Evolutionary conservation across 2,888 invertebrate genomes (phyloP), one percentile per base, ranked within the genome.

Genomic region (Brachyptera risi): DNA sequence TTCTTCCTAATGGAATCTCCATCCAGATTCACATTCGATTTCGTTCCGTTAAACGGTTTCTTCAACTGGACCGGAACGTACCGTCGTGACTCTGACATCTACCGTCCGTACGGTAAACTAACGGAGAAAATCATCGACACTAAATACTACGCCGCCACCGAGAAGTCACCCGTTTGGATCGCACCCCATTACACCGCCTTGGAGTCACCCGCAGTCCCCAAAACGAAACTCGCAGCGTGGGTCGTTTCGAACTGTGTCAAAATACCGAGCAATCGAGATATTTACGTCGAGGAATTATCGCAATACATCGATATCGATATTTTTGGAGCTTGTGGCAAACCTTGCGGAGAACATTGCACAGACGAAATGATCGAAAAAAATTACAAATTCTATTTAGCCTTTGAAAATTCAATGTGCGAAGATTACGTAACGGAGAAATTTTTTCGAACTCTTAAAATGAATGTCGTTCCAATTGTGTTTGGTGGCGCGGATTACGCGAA

Each of bases 391-490:
- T 47, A 47, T 13, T 19, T 47, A 21, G 47, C 47, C 4, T 21
- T 47, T n/a, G 47, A 47, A n/a, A 47, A 47, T 21, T 47, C 47
- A 21, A 1, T 24, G 4, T 47, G 47, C 24, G 1, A 47, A 11
- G 47, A 47, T 24, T 47, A 47, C 47, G 47, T 47, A 1, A 47
- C 47, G 21, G 47, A 47, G 47, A 47, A 47, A n/a, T 21, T 47
- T 3, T 47, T 23, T 13, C 3, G 4, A 21, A 13, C n/a, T 17
- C 9, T 47, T 1, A 21, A 47, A 3, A 13, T 21, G 5, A 21
- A 47, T n/a, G 9, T 47, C 23, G 47, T 47, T 3, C 47, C 47
- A n/a, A 24, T 47, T 13, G 47, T 47, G 21, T 21, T 47, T 2
- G 47, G 47, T 3, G 47, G 47, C 21, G 47, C 47, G n/a, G 47